Evolutionary conservation across 2,113 vertebrate genomes (phyloP).

Genomic region (Herpetotheres cachinnans): DNA sequence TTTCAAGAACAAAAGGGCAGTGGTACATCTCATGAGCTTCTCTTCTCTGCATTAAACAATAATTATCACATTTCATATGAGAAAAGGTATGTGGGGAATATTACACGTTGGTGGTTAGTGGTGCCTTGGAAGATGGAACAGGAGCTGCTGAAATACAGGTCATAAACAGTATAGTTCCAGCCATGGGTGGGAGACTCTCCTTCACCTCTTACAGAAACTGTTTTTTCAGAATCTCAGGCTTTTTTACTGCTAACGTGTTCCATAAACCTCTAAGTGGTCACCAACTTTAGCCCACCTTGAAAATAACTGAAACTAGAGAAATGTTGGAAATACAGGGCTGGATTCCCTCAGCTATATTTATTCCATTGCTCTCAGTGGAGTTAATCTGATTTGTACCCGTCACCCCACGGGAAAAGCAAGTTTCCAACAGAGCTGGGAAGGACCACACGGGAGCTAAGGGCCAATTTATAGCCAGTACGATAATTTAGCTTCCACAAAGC

Average conservation of each 20-base stretch:
- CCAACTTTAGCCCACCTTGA: neutral
- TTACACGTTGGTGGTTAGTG: accelerated
- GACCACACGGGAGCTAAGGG: neutral
- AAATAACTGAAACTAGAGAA: neutral
- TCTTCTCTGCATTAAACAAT: neutral
- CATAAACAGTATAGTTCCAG: neutral
- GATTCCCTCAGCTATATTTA: neutral
- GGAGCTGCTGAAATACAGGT: neutral
- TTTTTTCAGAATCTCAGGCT: neutral
- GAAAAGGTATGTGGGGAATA: neutral
- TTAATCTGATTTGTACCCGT: slow-evolving; percentile 1
- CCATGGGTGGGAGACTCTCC: neutral
- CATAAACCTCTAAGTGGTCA: neutral
- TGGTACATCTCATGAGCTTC: neutral
- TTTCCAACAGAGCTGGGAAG: neutral
- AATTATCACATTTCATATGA: neutral
- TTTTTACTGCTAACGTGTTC: neutral
- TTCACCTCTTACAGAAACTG: neutral
- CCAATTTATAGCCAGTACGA: neutral
- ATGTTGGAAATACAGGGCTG: neutral
- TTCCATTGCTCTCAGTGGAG: neutral
- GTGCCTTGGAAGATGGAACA: neutral
- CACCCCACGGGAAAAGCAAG: neutral
- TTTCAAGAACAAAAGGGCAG: neutral
- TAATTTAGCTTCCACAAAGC: neutral